Evolutionary conservation across 2,888 invertebrate species (phyloP), one percentile per base, ranked within the genome.

Genomic region (Pecten maximus): DNA sequence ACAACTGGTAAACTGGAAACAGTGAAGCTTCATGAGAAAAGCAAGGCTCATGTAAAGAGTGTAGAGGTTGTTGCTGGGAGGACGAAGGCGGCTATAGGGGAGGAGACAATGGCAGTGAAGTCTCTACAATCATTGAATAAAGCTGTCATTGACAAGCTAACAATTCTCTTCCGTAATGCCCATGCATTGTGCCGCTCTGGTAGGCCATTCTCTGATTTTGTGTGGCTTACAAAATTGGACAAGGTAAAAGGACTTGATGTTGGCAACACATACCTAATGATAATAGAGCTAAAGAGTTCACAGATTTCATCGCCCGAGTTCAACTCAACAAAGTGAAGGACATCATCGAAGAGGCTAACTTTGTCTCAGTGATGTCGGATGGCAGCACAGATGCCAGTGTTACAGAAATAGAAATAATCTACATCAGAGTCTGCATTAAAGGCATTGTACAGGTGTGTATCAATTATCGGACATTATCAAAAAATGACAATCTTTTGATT

Each of bases 41-140:
- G 89, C 23, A 89, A 89, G 28, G n/a, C n/a, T 16, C 60, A 89
- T 40, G 40, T 89, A 40, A 40, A 48, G n/a, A 74, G 35, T 40
- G 23, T 44, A 8, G 89, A 89, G 4, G 19, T 89, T 28, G 40
- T 12, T 15, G 48, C 23, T 40, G 74, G n/a, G 40, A 12, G 16
- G 4, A 74, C 23, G 28, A 44, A 16, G 35, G 23, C 40, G 60
- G 89, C 89, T 35, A 19, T 10, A n/a, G 74, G 74, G 35, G 0
- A 60, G 28, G 15, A 74, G 28, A 74, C 89, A 23, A 28, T 40
- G 28, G 89, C 89, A 23, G 19, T 0, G 0, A 60, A 89, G 16
- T n/a, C 60, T 28, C 16, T 89, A 10, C 60, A 89, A 35, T 44
- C 60, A 10, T 39, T 89, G n/a, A 60, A 74, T 40, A 74, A 40